phyloP scores from a whole-genome alignment of 2,888 invertebrate species.

The Ophion costatus region DNA sequence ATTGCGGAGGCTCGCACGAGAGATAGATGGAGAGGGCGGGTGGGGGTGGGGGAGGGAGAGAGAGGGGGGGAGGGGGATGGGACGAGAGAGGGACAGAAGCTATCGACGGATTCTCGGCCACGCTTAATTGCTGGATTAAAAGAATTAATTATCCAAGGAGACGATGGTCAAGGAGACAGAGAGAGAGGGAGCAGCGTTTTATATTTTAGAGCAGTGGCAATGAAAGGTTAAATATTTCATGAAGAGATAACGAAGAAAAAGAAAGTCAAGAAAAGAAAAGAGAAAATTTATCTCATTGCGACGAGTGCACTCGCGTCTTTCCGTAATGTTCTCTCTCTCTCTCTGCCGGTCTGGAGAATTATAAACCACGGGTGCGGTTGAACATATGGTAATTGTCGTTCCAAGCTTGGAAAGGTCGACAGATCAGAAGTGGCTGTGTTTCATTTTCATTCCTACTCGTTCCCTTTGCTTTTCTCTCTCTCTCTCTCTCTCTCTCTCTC shows the following conservation, averaged over 20 bases:
- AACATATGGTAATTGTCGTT: constrained; percentile 61
- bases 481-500: no score
- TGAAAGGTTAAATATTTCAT: constrained; percentile 59
- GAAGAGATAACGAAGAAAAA: constrained; percentile 25
- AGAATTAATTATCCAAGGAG: constrained; percentile 44
- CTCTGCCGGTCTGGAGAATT: background rate
- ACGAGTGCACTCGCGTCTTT: constrained; percentile 36
- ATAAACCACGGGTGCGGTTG: constrained; percentile 47
- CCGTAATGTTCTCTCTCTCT: no score
- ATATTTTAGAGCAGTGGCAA: constrained; percentile 42
- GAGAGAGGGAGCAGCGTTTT: background rate
- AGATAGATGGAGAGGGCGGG: no score
- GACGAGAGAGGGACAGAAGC: no score
- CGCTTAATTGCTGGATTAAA: constrained; percentile 57
- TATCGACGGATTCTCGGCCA: constrained; percentile 31
- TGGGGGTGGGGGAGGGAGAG: no score
- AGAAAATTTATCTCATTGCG: constrained; percentile 30
- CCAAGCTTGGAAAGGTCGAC: constrained; percentile 47
- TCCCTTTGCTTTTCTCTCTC: no score
- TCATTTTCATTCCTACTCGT: constrained; percentile 21
- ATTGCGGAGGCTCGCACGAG: background rate
- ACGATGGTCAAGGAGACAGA: background rate
- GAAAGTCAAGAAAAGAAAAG: background rate
- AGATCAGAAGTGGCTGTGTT: constrained; percentile 43
- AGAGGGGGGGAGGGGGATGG: background rate